Evolutionary conservation across 2,797 vertebrate species (phyloP).

Genomic region (Steatocranus sp.): DNA sequence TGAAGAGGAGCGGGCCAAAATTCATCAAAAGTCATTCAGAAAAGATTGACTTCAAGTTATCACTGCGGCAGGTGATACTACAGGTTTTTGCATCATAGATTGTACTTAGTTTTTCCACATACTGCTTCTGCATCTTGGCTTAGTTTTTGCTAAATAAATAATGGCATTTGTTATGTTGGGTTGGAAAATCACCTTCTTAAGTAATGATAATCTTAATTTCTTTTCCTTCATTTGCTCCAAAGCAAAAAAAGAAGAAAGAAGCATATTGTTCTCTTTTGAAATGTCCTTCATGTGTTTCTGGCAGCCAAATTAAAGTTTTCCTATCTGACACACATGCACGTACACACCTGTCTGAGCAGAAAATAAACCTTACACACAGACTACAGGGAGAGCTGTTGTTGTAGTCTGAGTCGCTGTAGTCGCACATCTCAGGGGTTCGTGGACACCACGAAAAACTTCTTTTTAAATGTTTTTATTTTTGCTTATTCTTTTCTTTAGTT

Average conservation of each 20-base stretch:
- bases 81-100: not conserved
- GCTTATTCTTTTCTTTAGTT: not conserved
- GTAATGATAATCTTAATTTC: not conserved
- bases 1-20: not conserved
- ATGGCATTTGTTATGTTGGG: fast-evolving
- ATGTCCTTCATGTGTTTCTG: not conserved
- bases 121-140: not conserved
- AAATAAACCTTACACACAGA: conserved; percentile 9
- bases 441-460: not conserved
- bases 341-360: conserved; percentile 2
- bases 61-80: not conserved
- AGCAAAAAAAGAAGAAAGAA: not conserved
- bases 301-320: not conserved
- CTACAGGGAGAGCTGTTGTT: not conserved
- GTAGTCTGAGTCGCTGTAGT: not conserved
- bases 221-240: not conserved
- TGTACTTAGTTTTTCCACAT: not conserved
- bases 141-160: not conserved
- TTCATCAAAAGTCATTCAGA: not conserved
- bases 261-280: not conserved
- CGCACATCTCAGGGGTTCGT: not conserved
- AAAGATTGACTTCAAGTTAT: not conserved
- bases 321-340: not conserved
- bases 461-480: not conserved
- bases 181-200: not conserved